These are phyloP conservation scores for Hipposideros larvatus DNA, from an alignment of 2,797 vertebrate genomes.

Conservation along the genomic window DNA sequence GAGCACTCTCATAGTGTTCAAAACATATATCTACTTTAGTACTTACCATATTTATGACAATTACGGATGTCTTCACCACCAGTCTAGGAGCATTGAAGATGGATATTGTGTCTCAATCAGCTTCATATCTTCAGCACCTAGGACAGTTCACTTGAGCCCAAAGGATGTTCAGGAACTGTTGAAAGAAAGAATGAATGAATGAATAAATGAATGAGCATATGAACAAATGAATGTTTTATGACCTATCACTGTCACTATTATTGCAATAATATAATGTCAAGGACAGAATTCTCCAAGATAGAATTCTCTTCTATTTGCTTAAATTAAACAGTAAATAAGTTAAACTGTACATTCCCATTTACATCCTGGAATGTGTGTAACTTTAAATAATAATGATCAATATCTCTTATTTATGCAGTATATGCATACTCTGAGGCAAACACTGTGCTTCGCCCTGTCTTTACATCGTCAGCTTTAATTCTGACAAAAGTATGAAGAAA, in stretches of 20 bases:
- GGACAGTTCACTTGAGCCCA: background rate
- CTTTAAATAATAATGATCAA: background rate
- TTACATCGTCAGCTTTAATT: background rate
- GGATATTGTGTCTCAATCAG: background rate
- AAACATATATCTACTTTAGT: background rate
- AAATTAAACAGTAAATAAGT: background rate
- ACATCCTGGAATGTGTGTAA: background rate
- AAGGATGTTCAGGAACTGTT: background rate
- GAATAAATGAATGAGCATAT: background rate
- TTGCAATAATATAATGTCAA: background rate
- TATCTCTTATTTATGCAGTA: background rate
- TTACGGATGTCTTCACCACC: background rate
- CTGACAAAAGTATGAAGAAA: background rate
- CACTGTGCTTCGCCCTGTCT: background rate
- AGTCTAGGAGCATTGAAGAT: background rate
- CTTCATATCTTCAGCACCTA: background rate
- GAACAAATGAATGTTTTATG: background rate
- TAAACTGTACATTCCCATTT: background rate
- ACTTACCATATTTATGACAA: background rate
- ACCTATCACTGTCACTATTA: background rate
- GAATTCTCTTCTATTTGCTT: background rate
- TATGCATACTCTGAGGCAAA: background rate
- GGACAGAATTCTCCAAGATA: background rate
- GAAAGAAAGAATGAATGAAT: background rate
- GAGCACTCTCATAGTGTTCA: background rate